These are phyloP conservation scores for Notamacropus eugenii DNA, from an alignment of 2,797 vertebrate genomes.

Conservation along the genomic window DNA sequence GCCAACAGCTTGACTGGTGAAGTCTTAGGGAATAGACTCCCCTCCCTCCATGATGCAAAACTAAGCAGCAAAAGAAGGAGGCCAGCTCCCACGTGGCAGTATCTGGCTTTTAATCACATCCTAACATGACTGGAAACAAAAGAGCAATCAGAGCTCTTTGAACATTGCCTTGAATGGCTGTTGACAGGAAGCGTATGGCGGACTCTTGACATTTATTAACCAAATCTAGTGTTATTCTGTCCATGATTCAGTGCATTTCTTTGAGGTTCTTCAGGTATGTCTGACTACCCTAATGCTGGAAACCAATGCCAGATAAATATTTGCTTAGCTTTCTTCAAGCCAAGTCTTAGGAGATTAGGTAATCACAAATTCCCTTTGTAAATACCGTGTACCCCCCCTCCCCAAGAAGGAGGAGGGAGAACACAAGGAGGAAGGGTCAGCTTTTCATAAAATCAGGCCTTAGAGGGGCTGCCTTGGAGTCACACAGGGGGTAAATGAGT, in stretches of 20 bases:
- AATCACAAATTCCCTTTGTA: conserved; percentile 54
- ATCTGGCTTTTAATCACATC: conserved; percentile 33
- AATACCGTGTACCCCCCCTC: conserved; percentile 33
- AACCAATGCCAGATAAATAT: conserved; percentile 66
- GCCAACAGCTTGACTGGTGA: background rate
- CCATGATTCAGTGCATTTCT: conserved; percentile 59
- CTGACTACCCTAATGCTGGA: conserved; percentile 35
- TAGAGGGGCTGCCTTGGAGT: background rate
- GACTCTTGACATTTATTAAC: conserved; percentile 67
- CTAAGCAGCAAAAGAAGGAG: background rate
- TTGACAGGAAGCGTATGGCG: conserved; percentile 58
- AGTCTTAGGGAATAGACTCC: background rate
- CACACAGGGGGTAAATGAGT: background rate
- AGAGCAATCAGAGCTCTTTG: background rate
- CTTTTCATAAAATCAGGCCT: conserved; percentile 5
- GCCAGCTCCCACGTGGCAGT: background rate
- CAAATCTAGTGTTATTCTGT: conserved; percentile 50
- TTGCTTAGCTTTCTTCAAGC: conserved; percentile 58
- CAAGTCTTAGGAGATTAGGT: conserved; percentile 35
- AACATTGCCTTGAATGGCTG: conserved; percentile 44
- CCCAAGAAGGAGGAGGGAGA: background rate
- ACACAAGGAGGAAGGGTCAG: conserved; percentile 18
- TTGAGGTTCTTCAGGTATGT: conserved; percentile 45
- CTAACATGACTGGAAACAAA: conserved; percentile 27
- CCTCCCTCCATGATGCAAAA: background rate